A percentile compares a stretch with the other conserved stretches of the same genome.
phyloP scores from a whole-genome alignment of 1,140 invertebrate species.

The Saccostrea echinata region DNA sequence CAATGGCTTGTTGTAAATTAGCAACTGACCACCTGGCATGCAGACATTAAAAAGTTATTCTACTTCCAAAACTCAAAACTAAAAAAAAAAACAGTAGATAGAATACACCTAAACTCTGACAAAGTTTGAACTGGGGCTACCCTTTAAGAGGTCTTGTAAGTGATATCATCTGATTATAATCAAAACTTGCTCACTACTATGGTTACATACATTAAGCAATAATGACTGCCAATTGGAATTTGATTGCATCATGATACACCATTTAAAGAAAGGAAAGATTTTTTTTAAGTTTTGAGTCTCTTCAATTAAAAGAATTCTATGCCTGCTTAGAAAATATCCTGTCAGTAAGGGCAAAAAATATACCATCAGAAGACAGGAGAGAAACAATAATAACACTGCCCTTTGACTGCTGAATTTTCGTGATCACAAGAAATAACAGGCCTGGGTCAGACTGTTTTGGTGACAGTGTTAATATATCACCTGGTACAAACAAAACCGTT shows the following conservation, averaged over 20 bases:
- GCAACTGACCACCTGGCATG: too few species aligned
- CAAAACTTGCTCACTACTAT: too few species aligned
- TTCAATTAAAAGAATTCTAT: background rate
- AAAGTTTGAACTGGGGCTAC: too few species aligned
- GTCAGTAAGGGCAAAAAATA: background rate
- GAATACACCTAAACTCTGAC: too few species aligned
- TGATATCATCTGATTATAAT: too few species aligned
- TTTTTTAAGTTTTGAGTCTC: background rate
- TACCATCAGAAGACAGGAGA: background rate
- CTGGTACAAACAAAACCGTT: background rate
- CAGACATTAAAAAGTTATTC: too few species aligned
- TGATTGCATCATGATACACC: background rate
- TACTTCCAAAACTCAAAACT: too few species aligned
- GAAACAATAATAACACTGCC: background rate
- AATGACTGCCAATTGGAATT: background rate
- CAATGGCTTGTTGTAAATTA: too few species aligned
- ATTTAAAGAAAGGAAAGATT: background rate
- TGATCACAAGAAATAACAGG: background rate
- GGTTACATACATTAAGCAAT: too few species aligned
- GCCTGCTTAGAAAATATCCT: background rate
- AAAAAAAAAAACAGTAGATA: too few species aligned
- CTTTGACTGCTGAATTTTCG: constrained; percentile 7
- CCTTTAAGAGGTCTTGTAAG: too few species aligned
- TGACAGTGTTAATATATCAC: background rate
- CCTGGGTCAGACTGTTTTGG: background rate